Evolutionary conservation across 30 jellyfish, hydroid and myxozoan species (phyloP).

Genomic region (Aurelia coerulea): DNA sequence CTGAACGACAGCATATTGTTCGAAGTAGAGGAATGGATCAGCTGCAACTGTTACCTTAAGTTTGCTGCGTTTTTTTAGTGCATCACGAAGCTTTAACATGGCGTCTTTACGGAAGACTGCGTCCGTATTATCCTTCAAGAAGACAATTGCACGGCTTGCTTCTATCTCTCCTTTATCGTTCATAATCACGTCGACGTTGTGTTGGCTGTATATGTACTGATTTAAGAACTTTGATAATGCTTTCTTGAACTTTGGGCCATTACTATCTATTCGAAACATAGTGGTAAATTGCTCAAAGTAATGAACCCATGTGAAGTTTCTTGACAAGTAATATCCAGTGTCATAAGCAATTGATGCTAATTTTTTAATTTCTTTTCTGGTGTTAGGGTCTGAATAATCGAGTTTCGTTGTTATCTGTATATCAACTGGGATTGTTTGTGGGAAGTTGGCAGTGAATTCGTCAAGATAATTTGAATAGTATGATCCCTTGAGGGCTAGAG

Average conservation of each 20-base stretch:
- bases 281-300: conserved; percentile 33
- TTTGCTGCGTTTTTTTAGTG: conserved; percentile 23
- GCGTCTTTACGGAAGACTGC: conserved; percentile 77
- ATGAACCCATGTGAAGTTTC: conserved; percentile 55
- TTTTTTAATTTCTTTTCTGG: conserved; percentile 34
- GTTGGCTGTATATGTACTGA: conserved; percentile 20
- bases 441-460: conserved; percentile 46
- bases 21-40: conserved; percentile 78
- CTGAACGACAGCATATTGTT: conserved; percentile 80
- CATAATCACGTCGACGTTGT: conserved; percentile 58
- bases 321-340: conserved; percentile 57
- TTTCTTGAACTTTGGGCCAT: conserved; percentile 29
- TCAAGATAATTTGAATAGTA: conserved; percentile 52
- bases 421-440: conserved; percentile 77
- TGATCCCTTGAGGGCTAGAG: conserved; percentile 64
- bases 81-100: conserved; percentile 78
- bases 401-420: conserved; percentile 32
- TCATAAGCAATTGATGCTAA: conserved; percentile 35
- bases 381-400: conserved; percentile 52
- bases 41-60: conserved; percentile 39
- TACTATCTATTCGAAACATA: conserved; percentile 1
- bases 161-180: conserved; percentile 27
- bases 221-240: too few relatives aligned
- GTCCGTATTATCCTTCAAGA: conserved; percentile 59
- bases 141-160: conserved; percentile 83